phyloP scores from a whole-genome alignment of 2,797 vertebrate genomes.

The Lepilemur ruficaudatus region DNA sequence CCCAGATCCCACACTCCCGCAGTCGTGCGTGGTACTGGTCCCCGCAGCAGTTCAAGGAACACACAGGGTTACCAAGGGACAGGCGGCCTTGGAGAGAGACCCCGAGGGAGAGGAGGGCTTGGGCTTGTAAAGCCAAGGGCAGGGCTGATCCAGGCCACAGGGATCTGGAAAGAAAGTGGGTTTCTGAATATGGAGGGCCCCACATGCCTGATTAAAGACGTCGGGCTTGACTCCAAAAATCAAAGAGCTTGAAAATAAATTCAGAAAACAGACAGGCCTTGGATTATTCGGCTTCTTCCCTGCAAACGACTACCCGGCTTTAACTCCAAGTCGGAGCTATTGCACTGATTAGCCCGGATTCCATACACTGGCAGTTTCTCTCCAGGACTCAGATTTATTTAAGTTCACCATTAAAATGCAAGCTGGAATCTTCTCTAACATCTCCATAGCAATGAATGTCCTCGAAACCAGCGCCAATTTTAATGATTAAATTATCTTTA shows the following conservation, averaged over 20 bases:
- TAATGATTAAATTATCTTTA: constrained; percentile 81
- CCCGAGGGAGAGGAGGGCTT: neutral
- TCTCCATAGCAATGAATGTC: constrained; percentile 80
- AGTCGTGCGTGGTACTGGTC: rapidly evolving
- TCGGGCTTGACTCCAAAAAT: constrained; percentile 18
- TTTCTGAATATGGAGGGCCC: neutral
- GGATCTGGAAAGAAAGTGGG: neutral
- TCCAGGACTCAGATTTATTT: constrained; percentile 71
- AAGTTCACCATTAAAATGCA: constrained; percentile 81
- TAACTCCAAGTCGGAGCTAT: constrained; percentile 69
- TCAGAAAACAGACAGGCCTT: constrained; percentile 32
- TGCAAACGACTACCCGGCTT: neutral
- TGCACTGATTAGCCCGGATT: constrained; percentile 67
- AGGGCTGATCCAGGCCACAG: rapidly evolving
- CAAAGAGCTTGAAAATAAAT: constrained; percentile 70
- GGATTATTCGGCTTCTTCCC: neutral
- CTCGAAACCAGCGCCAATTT: constrained; percentile 79
- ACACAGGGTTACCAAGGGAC: neutral
- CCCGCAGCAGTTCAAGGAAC: too few relatives aligned
- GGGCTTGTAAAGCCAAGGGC: neutral
- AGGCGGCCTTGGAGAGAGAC: neutral
- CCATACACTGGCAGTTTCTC: constrained; percentile 67
- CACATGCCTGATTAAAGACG: neutral
- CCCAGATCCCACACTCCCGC: neutral
- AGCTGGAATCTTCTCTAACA: constrained; percentile 77